Percentiles rank a stretch among this genome's conserved stretches.
Conservation (phyloP, 1,140 invertebrate genomes). For the Protaetia brevitarsis region DNA sequence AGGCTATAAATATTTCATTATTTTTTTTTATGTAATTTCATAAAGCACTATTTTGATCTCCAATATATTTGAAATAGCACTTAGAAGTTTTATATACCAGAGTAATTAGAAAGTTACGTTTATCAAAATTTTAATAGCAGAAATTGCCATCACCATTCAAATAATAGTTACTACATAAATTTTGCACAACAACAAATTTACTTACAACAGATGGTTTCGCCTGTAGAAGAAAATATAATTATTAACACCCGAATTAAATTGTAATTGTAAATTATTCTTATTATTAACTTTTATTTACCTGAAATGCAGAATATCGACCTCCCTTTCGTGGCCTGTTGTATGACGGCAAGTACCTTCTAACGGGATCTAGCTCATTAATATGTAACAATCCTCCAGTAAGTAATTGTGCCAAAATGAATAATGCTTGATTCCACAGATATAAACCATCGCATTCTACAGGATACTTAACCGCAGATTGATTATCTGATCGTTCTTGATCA, state of each 20-base stretch:
- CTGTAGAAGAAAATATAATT: slow-evolving; percentile 51
- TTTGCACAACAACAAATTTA: slow-evolving; percentile 48
- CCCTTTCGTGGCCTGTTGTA: slow-evolving; percentile 88
- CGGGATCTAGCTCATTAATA: slow-evolving; percentile 94
- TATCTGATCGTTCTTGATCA: slow-evolving; percentile 69
- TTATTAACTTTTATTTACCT: slow-evolving; percentile 60
- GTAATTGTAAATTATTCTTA: slow-evolving; percentile 26
- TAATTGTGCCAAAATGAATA: slow-evolving; percentile 92
- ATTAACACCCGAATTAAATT: slow-evolving; percentile 20
- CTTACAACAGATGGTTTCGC: slow-evolving; percentile 73
- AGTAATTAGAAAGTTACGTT: too few species aligned
- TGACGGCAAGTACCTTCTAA: slow-evolving; percentile 91
- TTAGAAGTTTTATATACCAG: too few species aligned
- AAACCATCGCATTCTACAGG: slow-evolving; percentile 62
- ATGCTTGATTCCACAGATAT: slow-evolving; percentile 87
- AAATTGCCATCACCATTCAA: background rate
- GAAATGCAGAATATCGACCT: slow-evolving; percentile 93
- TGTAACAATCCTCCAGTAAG: slow-evolving; percentile 85
- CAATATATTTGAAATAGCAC: too few species aligned
- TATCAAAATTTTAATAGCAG: too few species aligned
- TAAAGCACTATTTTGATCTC: too few species aligned
- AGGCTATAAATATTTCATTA: too few species aligned
- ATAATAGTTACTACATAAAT: background rate
- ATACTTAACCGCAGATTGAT: slow-evolving; percentile 65
- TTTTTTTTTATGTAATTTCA: too few species aligned